phyloP scores from a whole-genome alignment of 2,113 vertebrate species.

The Orthonyx spaldingii region DNA sequence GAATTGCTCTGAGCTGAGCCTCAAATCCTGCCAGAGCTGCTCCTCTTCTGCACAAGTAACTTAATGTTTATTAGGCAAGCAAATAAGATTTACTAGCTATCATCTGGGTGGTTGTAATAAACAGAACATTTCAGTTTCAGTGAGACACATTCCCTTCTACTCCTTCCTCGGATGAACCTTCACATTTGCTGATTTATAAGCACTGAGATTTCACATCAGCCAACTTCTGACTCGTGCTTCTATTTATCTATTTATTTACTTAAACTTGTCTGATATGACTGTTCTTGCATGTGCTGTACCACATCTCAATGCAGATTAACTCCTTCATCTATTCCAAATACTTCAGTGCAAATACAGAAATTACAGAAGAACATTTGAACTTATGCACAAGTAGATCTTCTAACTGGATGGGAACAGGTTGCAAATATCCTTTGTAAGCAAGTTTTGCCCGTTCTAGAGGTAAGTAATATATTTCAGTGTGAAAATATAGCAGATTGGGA shows the following conservation, averaged over 20 bases:
- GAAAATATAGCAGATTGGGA: background rate
- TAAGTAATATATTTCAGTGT: background rate
- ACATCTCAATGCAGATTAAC: background rate
- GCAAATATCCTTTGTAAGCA: background rate
- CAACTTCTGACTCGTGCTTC: background rate
- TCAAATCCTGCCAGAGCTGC: background rate
- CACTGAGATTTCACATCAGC: background rate
- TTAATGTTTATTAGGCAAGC: background rate
- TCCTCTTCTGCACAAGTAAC: background rate
- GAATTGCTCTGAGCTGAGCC: background rate
- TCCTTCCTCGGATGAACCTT: background rate
- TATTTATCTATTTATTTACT: slow-evolving; percentile 6
- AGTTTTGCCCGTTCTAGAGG: background rate
- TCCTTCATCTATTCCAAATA: background rate
- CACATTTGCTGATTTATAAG: background rate
- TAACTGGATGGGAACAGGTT: background rate
- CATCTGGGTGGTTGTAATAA: background rate
- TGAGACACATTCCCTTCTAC: background rate
- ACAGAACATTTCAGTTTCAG: background rate
- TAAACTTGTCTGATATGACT: background rate
- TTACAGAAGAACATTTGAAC: background rate
- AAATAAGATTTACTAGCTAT: background rate
- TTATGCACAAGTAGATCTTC: background rate
- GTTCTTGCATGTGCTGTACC: background rate
- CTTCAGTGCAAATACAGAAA: background rate